Conservation (phyloP, 2,888 invertebrate genomes). For the Itoplectis maculator region DNA sequence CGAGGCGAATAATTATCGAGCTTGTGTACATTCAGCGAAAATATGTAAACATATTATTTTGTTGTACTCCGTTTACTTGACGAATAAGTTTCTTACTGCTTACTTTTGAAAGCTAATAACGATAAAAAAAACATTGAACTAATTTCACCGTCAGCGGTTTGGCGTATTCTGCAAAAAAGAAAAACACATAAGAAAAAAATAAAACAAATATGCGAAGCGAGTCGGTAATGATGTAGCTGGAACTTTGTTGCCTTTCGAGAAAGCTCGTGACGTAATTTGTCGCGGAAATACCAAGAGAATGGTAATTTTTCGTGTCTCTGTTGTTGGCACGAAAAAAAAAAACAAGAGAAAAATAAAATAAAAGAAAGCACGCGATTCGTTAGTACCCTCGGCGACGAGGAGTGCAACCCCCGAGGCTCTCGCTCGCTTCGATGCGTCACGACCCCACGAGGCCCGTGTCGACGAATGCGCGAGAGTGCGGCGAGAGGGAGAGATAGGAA, state of each 20-base stretch:
- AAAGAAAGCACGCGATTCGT: slow-evolving; percentile 30
- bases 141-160: too few relatives aligned
- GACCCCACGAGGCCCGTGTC: background rate
- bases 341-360: too few relatives aligned
- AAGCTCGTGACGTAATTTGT: background rate
- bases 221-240: background rate
- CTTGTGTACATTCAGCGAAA: background rate
- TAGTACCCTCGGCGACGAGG: slow-evolving; percentile 28
- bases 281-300: background rate
- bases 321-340: background rate
- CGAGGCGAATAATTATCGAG: background rate
- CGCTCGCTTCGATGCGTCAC: slow-evolving; percentile 9
- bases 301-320: slow-evolving; percentile 14
- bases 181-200: too few relatives aligned
- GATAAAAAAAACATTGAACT: too few relatives aligned
- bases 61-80: too few relatives aligned
- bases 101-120: too few relatives aligned
- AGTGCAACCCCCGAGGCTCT: slow-evolving; percentile 13
- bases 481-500: background rate
- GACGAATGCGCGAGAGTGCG: slow-evolving; percentile 10
- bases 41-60: too few relatives aligned
- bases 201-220: too few relatives aligned
- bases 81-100: too few relatives aligned
- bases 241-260: background rate
- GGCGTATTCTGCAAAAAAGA: too few relatives aligned